These are phyloP conservation scores for Anagrus nilaparvatae DNA, from an alignment of 1,140 invertebrate genomes.

Conservation along the genomic window DNA sequence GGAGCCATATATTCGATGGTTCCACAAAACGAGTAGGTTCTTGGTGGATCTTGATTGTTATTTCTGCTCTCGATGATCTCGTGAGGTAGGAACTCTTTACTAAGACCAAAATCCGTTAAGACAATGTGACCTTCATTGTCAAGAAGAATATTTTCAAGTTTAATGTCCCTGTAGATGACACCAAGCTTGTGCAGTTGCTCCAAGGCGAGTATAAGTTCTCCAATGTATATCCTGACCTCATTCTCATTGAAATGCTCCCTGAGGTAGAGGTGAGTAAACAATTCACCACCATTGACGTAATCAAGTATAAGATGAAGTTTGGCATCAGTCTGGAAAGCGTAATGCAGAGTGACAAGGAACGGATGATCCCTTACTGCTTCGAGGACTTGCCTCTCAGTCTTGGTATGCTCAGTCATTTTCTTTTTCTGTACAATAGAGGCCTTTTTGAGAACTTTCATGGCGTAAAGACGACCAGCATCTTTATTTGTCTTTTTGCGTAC, in stretches of 20 bases:
- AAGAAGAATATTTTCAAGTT: conserved; percentile 85
- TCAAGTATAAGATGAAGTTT: conserved; percentile 92
- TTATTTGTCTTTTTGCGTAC: conserved; percentile 71
- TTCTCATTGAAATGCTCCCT: conserved; percentile 75
- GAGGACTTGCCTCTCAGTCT: conserved; percentile 80
- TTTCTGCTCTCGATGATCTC: too few species aligned
- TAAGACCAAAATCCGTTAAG: conserved; percentile 84
- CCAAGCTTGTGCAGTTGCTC: conserved; percentile 88
- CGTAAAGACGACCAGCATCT: conserved; percentile 77
- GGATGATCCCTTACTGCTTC: conserved; percentile 81
- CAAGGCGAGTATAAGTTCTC: conserved; percentile 82
- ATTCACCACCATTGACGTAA: conserved; percentile 86
- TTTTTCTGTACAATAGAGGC: conserved; percentile 83
- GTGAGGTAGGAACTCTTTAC: conserved; percentile 72
- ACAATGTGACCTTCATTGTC: conserved; percentile 83
- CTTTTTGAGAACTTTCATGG: conserved; percentile 91
- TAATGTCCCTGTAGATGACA: conserved; percentile 94
- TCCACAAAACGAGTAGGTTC: conserved; percentile 95
- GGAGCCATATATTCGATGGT: conserved; percentile 97
- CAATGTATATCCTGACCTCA: conserved; percentile 80
- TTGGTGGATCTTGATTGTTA: conserved; percentile 37
- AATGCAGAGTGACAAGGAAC: conserved; percentile 85
- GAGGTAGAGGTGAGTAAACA: conserved; percentile 87
- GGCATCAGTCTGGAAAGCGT: conserved; percentile 88
- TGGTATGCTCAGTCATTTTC: conserved; percentile 88